Evolutionary conservation across 2,888 invertebrate genomes (phyloP), one percentile per base, ranked within the genome.

Genomic region (Campoletis raptor): DNA sequence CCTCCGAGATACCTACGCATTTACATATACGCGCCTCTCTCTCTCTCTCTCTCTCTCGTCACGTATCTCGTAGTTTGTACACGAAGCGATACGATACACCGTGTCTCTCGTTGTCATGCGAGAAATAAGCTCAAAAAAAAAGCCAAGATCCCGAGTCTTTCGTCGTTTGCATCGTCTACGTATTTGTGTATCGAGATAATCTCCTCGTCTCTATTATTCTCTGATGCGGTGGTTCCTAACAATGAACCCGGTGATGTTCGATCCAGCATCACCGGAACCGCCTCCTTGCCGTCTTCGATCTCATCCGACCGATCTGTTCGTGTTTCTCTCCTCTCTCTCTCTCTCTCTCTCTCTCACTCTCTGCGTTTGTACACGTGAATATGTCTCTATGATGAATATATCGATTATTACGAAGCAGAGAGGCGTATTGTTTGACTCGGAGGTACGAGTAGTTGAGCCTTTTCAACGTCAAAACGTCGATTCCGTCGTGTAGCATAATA

Each of bases 211-310:
- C 24, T 78, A 66, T 80, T 80, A 83, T 85, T 73, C 67, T 85
- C 77, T 66, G 77, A 12, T 40, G 48, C 48, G 72, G 24, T 45
- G 66, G 37, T 80, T 61, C 76, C 74, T 81, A 89, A 92, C 89
- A 89, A 91, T 91, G 87, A 74, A 81, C 72, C n/a, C 79, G 76
- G 77, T 90, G 90, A 91, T 91, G 88, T 89, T 89, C 89, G 89
- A 90, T 91, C 90, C 87, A 82, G 79, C 70, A 80, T 78, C 70
- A 85, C 52, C 69, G 67, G 81, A 82, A 80, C 69, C 78, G 70
- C 57, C 81, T 74, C 78, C 78, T 78, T 70, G 72, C 74, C 82
- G 74, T 81, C 73, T 77, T 77, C 73, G 79, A 86, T 86, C 85
- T 85, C 70, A 42, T 81, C 42, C 84, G 81, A 73, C 61, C 73